Conservation (phyloP, 2,888 invertebrate species). For the Mycalesis mineus region DNA sequence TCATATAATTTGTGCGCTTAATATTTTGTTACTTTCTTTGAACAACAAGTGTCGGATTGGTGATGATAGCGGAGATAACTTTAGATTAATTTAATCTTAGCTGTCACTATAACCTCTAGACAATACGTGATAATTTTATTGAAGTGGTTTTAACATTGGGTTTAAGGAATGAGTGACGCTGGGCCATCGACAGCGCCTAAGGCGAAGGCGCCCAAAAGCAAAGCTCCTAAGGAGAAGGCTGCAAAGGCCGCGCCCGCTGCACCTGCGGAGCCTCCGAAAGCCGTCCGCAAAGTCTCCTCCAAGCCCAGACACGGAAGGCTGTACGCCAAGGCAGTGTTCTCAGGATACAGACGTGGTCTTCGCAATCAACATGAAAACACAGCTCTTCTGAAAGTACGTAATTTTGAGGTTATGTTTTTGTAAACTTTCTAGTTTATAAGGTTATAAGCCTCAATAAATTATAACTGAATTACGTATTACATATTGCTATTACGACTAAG, state of each 20-base stretch:
- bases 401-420: constrained; percentile 9
- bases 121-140: constrained; percentile 37
- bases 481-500: too few species aligned
- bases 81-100: constrained; percentile 48
- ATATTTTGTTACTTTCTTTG: constrained; percentile 16
- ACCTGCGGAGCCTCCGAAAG: constrained; percentile 73
- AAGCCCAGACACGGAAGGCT: constrained; percentile 87
- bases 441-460: too few species aligned
- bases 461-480: too few species aligned
- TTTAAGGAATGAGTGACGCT: constrained; percentile 81
- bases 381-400: constrained; percentile 88
- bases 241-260: constrained; percentile 76
- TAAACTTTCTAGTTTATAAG: too few species aligned
- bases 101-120: constrained; percentile 72
- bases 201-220: constrained; percentile 76
- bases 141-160: background rate
- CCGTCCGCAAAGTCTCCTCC: constrained; percentile 69
- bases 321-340: constrained; percentile 98
- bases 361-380: constrained; percentile 99
- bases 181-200: constrained; percentile 74
- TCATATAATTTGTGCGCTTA: background rate
- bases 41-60: constrained; percentile 42
- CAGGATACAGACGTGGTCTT: constrained; percentile 95
- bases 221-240: constrained; percentile 78
- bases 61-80: constrained; percentile 44